These are phyloP conservation scores for Scopus umbretta DNA, from an alignment of 2,113 vertebrate species.

Conservation along the genomic window DNA sequence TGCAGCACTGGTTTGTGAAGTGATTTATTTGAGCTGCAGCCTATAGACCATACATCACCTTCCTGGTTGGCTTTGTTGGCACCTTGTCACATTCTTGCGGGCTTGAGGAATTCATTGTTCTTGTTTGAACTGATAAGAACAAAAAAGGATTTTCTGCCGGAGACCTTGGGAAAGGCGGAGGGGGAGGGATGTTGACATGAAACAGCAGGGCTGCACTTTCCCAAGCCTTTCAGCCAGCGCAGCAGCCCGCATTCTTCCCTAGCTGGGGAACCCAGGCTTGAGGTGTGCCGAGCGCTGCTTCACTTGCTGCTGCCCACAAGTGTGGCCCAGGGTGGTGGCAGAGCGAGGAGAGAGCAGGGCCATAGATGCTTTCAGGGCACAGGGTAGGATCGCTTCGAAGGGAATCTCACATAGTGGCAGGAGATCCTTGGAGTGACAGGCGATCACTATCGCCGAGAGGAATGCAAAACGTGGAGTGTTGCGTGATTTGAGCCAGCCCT, in stretches of 20 bases:
- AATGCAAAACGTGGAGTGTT: not conserved
- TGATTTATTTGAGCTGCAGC: slow-evolving; percentile 75
- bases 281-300: slow-evolving; percentile 4
- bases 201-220: slow-evolving; percentile 63
- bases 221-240: slow-evolving; percentile 24
- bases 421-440: not conserved
- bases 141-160: slow-evolving; percentile 74
- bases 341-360: not conserved
- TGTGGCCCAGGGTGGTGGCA: not conserved
- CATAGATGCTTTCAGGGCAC: not conserved
- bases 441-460: not conserved
- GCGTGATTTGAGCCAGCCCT: not conserved
- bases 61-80: slow-evolving; percentile 82
- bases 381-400: not conserved
- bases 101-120: slow-evolving; percentile 82
- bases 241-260: not conserved
- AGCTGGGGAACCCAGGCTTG: not conserved
- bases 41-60: slow-evolving; percentile 78
- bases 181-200: slow-evolving; percentile 69
- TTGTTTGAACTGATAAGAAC: slow-evolving; percentile 85
- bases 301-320: not conserved
- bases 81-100: slow-evolving; percentile 81
- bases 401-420: not conserved
- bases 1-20: slow-evolving; percentile 57
- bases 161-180: slow-evolving; percentile 76